A percentile compares a stretch with the other conserved stretches of the same genome.
Conservation (phyloP, 2,888 invertebrate species). For the Archips crataeganus region DNA sequence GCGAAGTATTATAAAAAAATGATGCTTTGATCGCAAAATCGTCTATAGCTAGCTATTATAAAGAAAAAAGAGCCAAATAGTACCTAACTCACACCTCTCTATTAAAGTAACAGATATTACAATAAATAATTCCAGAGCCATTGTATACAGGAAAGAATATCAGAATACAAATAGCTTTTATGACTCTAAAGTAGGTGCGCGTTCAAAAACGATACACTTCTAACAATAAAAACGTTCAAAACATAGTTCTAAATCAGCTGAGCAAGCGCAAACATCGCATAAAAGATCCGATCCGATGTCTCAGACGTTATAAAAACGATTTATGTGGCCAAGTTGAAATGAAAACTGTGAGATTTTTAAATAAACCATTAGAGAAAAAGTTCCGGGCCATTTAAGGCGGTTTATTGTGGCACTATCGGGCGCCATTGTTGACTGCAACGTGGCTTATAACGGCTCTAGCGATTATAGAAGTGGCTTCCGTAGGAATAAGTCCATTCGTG, state of each 20-base stretch:
- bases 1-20: no score
- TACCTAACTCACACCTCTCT: neutral
- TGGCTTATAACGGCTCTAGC: conserved; percentile 54
- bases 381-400: conserved; percentile 83
- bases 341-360: conserved; percentile 83
- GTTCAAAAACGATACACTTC: conserved; percentile 13
- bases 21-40: no score
- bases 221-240: conserved; percentile 57
- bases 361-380: conserved; percentile 85
- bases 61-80: neutral
- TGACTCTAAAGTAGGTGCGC: neutral
- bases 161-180: conserved; percentile 5
- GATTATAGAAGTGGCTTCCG: conserved; percentile 26
- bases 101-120: neutral
- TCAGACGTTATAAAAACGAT: conserved; percentile 78
- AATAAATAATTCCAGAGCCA: conserved; percentile 3
- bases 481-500: neutral
- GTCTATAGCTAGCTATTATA: no score
- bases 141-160: neutral
- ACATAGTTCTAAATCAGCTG: conserved; percentile 75
- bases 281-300: conserved; percentile 83
- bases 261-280: conserved; percentile 81
- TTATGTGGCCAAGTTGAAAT: conserved; percentile 77
- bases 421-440: conserved; percentile 75
- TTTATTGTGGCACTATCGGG: conserved; percentile 80